Evolutionary conservation across 2,888 invertebrate species (phyloP).

Genomic region (Nomada ferruginata): DNA sequence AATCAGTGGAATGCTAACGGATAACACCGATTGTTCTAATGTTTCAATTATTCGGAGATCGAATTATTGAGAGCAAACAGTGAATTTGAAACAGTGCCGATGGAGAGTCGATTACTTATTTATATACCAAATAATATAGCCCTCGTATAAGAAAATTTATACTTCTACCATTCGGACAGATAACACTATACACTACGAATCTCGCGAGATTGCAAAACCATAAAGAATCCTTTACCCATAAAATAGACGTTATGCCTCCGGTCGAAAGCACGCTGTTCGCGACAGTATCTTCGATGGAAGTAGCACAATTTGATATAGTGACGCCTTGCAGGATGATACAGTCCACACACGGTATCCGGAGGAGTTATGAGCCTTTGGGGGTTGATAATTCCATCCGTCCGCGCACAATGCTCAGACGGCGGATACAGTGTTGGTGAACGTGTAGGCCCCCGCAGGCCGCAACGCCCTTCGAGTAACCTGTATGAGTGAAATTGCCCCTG

Average conservation of each 20-base stretch:
- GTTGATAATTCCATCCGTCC: conserved; percentile 77
- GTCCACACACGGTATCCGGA: conserved; percentile 53
- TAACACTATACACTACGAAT: neutral
- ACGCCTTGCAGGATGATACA: conserved; percentile 54
- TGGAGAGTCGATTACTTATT: no score
- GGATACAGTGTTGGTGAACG: conserved; percentile 57
- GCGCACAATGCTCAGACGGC: conserved; percentile 66
- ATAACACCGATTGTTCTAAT: no score
- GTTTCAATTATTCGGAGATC: no score
- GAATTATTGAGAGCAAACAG: no score
- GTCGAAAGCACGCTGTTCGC: conserved; percentile 12
- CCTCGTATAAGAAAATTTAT: no score
- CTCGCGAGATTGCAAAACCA: neutral
- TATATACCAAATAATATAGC: no score
- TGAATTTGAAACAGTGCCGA: no score
- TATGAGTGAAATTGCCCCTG: conserved; percentile 69
- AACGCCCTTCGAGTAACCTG: conserved; percentile 56
- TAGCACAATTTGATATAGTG: conserved; percentile 43
- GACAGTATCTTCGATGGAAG: conserved; percentile 24
- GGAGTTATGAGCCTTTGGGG: conserved; percentile 80
- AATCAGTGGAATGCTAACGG: no score
- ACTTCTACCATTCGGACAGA: no score
- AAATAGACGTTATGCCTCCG: neutral
- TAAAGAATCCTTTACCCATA: neutral
- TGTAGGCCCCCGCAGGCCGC: conserved; percentile 37